Evolutionary conservation across 2,113 vertebrate genomes (phyloP), one percentile per base, ranked within the genome.

Genomic region (Epinephelus lanceolatus): DNA sequence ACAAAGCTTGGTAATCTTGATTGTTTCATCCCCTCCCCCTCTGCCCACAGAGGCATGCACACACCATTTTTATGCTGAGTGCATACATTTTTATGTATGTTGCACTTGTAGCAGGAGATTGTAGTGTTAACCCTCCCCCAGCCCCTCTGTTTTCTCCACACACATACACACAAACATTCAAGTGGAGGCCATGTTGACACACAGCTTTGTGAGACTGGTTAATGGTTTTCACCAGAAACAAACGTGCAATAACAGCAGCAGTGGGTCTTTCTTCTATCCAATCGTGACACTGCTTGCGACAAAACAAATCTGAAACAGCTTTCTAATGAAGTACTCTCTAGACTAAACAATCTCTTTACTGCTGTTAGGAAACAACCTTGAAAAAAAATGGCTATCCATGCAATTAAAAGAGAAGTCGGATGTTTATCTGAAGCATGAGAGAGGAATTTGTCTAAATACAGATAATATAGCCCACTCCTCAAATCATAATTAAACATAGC

Each of bases 51-150:
- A 76, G 47, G 55, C 85, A 84, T 84, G 71, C 86, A 71, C 71
- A 76, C 79, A 67, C 62, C 45, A 19, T 77, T 69, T 92, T 93
- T 86, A 84, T 92, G 90, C 91, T 90, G 90, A 91, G 77, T 80
- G 53, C 71, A 84, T 83, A 67, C 77, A 45, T 85, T 88, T 86
- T 76, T n/a, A 84, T 74, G 71, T 85, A 89, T 87, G 81, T 75
- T 84, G 72, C 47, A 79, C 78, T 62, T 83, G 79, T 79, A 74
- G 55, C 30, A 21, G 76, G 66, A 49, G 65, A 60, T 42, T 63
- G 73, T 55, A 17, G 47, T 17, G 27, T 83, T 84, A 82, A 78
- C 71, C 78, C 77, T 67, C 71, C 83, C 76, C 49, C 79, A 61
- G 1, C 47, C 37, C 67, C 57, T 60, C 15, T 63, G 59, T 51